Base-by-base conservation (phyloP, 2,113 vertebrate species). In the Chloropsis hardwickii region DNA sequence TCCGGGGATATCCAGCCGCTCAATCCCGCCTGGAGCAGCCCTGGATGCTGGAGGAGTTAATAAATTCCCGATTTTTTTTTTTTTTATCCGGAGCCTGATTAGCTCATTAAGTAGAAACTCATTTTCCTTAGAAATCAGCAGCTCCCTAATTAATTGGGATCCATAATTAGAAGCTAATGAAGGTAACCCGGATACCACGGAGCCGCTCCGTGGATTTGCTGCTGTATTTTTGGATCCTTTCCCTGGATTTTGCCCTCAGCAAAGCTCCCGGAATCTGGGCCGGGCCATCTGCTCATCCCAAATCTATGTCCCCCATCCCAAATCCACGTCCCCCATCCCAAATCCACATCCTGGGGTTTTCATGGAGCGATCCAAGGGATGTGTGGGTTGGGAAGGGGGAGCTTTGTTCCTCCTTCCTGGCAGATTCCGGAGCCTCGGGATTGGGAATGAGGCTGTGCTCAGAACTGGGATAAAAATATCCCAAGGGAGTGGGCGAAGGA, bases 121-220 rank as follows among this genome's bases (percentile, higher is more conserved):
- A 56, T 94, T 95, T 81, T 88, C 92, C 81, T 51, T 90, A 76
- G 81, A 91, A 95, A 94, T 66, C 86, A 82, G 87, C 96, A 64
- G 67, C 92, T 88, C 47, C 73, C 64, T 69, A 72, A 86, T 96
- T 95, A 95, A 88, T 65, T 90, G 47, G 56, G 61, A 74, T 89
- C 92, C 64, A 16, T 81, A 95, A 96, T 96, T 95, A 97, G 95
- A 44, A 47, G 69, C 24, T 80, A 42, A 92, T 91, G 81, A 82
- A 94, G 81, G 96, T 96, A 92, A 96, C 95, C 96, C 86, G 91
- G 97, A 95, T 83, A 95, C 94, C 2, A 51, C 58, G 7, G 81
- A 80, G 81, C 93, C 71, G 7, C 57, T 67, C 86, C 67, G 29
- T 40, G 93, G 88, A 83, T 94, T 92, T 25, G 84, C 81, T 31